phyloP scores from a whole-genome alignment of 64 coral and sea anemone species.

The Montipora foliosa region DNA sequence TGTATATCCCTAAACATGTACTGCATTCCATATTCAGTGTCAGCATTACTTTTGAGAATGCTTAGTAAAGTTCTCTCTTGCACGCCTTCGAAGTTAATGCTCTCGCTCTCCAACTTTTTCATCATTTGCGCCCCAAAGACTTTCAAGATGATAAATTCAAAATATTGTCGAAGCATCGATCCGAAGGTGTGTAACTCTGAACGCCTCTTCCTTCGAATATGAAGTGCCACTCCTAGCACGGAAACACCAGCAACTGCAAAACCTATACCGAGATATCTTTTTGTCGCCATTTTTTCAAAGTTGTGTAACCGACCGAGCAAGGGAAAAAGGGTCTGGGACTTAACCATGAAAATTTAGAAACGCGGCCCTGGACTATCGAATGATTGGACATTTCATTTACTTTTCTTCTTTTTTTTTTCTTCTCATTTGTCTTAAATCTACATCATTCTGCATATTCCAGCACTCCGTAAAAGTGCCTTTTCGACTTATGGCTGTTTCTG shows the following conservation, averaged over 20 bases:
- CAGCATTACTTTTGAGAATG: constrained; percentile 31
- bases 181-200: constrained; percentile 23
- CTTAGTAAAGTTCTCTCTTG: constrained; percentile 31
- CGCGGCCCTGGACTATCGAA: no score
- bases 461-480: no score
- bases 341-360: neutral
- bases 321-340: neutral
- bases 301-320: neutral
- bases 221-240: neutral
- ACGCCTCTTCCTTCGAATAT: constrained; percentile 18
- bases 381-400: no score
- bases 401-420: no score
- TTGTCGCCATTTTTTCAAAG: neutral
- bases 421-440: no score
- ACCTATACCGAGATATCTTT: neutral
- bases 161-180: constrained; percentile 20
- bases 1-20: constrained; percentile 25
- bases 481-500: no score
- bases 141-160: constrained; percentile 10
- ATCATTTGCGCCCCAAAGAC: neutral
- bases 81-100: neutral
- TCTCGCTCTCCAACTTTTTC: constrained; percentile 21
- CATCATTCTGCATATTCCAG: no score
- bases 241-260: neutral
- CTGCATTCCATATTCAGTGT: constrained; percentile 16